phyloP scores from a whole-genome alignment of 2,113 vertebrate genomes.

The Oceanodroma tethys region DNA sequence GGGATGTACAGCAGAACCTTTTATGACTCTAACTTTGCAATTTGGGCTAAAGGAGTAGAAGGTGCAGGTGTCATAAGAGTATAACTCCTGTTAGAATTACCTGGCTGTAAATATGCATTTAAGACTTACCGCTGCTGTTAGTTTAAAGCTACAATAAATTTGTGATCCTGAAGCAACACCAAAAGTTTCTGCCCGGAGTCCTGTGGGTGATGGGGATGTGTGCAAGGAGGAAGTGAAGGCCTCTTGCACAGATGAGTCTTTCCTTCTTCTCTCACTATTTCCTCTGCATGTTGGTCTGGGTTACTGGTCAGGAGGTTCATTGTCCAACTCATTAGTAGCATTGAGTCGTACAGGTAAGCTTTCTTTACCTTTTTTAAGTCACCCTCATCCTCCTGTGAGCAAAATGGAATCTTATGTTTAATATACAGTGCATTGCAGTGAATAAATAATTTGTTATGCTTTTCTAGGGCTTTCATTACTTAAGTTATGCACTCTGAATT shows the following conservation, averaged over 20 bases:
- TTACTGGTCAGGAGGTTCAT: not conserved
- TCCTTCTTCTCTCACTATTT: not conserved
- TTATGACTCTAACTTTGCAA: not conserved
- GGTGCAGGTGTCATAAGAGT: not conserved
- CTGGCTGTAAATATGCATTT: no score
- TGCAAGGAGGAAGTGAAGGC: not conserved
- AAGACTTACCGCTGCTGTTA: not conserved
- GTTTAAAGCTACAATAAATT: not conserved
- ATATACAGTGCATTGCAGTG: not conserved
- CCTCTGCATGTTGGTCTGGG: not conserved
- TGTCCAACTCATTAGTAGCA: not conserved
- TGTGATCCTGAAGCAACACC: not conserved
- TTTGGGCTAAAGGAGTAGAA: not conserved
- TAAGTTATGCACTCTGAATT: not conserved
- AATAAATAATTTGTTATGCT: not conserved
- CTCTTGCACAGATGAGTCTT: not conserved
- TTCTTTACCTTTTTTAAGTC: not conserved
- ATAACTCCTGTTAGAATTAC: not conserved
- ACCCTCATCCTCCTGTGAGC: not conserved
- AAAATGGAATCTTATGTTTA: not conserved
- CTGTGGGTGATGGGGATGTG: not conserved
- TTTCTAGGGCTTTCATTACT: not conserved
- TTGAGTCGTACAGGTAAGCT: accelerated
- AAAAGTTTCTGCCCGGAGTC: not conserved
- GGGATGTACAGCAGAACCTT: not conserved